Evolutionary conservation across 2,113 vertebrate species (phyloP).

Genomic region (Dunckerocampus dactyliophorus): DNA sequence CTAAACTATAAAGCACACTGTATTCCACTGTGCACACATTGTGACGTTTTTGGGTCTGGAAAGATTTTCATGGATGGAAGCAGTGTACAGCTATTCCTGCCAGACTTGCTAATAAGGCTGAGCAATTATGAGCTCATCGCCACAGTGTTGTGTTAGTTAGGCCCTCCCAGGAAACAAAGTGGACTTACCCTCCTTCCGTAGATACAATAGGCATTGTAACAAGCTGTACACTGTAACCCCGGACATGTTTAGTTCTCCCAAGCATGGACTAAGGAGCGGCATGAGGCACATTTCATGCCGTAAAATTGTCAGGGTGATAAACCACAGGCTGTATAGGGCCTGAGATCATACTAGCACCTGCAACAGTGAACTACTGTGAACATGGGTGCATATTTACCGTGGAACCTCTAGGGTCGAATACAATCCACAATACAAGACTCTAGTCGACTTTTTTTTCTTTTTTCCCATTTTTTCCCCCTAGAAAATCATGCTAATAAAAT

Average conservation of each 20-base stretch:
- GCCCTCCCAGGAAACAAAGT: background rate
- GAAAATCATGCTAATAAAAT: background rate
- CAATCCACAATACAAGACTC: background rate
- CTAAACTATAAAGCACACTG: background rate
- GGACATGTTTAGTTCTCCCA: background rate
- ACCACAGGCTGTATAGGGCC: conserved; percentile 6
- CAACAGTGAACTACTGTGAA: conserved; percentile 10
- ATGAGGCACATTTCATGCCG: conserved; percentile 10
- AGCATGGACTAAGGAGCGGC: conserved; percentile 13
- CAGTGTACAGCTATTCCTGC: background rate
- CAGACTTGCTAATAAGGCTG: background rate
- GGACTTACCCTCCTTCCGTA: background rate
- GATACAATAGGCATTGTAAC: background rate
- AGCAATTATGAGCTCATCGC: background rate
- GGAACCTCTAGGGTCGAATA: background rate
- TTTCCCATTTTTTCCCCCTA: background rate
- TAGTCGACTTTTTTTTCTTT: background rate
- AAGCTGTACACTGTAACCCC: background rate
- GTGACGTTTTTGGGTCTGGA: background rate
- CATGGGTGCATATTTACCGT: background rate
- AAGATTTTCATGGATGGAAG: background rate
- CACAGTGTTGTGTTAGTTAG: background rate
- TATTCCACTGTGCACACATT: background rate
- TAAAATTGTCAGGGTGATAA: conserved; percentile 16
- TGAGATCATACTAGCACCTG: conserved; percentile 14